Evolutionary conservation across 2,888 invertebrate species (phyloP).

Genomic region (Epistrophe grossulariae): DNA sequence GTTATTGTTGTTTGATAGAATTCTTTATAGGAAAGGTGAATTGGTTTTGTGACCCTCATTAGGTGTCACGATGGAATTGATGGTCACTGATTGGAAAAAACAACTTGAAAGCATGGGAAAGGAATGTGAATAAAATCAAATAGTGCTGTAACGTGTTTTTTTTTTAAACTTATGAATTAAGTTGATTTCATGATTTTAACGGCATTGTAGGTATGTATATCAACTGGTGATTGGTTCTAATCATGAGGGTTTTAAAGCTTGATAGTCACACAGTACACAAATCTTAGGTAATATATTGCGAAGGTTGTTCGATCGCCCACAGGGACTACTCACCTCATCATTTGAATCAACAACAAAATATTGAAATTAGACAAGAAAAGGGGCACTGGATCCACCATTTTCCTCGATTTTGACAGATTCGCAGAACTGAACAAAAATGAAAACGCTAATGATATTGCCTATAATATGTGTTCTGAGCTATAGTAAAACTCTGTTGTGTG

Average conservation of each 20-base stretch:
- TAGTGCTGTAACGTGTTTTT: background rate
- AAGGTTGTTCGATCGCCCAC: no score
- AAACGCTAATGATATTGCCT: no score
- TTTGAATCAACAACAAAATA: no score
- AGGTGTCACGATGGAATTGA: constrained; percentile 38
- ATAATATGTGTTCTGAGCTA: no score
- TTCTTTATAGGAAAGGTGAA: constrained; percentile 33
- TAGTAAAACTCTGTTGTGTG: no score
- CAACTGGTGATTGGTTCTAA: background rate
- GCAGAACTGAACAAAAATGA: no score
- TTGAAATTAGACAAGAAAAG: no score
- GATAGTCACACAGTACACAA: no score
- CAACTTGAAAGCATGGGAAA: constrained; percentile 15
- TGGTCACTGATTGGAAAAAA: constrained; percentile 1
- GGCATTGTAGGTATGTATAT: background rate
- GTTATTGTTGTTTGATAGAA: background rate
- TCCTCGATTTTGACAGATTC: no score
- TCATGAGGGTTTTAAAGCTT: background rate
- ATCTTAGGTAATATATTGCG: no score
- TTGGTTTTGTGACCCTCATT: constrained; percentile 38
- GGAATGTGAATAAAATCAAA: constrained; percentile 11
- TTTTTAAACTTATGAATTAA: background rate
- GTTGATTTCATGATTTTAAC: background rate
- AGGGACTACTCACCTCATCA: no score
- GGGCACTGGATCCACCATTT: no score